Evolutionary conservation across 2,113 vertebrate species (phyloP).

Genomic region (Pionites leucogaster): DNA sequence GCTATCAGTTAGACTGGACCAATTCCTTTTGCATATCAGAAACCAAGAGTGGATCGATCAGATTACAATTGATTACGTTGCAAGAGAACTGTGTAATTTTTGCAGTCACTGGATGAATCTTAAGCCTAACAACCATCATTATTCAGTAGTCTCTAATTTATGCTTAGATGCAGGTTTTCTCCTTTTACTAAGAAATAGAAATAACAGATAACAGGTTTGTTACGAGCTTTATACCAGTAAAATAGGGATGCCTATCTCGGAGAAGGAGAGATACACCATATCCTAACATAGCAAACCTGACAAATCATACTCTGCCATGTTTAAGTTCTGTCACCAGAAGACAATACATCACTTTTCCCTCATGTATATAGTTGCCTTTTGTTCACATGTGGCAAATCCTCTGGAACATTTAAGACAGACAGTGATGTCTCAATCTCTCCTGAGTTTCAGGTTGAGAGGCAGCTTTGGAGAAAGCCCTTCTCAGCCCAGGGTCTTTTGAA

Average conservation of each 20-base stretch:
- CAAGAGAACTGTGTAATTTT: not conserved
- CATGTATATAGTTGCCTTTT: not conserved
- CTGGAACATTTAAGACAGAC: not conserved
- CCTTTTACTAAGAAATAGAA: not conserved
- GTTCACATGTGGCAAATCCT: not conserved
- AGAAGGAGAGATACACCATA: not conserved
- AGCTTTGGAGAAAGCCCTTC: not conserved
- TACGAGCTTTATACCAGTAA: not conserved
- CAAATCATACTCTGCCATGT: not conserved
- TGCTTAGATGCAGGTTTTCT: not conserved
- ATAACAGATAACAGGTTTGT: not conserved
- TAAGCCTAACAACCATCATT: not conserved
- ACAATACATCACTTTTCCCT: not conserved
- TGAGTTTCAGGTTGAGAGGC: not conserved
- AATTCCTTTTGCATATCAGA: not conserved
- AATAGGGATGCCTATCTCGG: not conserved
- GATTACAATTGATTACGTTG: not conserved
- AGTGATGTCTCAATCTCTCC: not conserved
- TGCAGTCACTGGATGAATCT: not conserved
- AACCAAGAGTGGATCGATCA: not conserved
- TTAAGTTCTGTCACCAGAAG: not conserved
- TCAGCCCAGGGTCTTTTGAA: not conserved
- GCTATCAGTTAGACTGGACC: not conserved
- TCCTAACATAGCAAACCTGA: not conserved
- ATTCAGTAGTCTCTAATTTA: not conserved